Conservation (phyloP, 2,113 vertebrate species). For the Mesoclemmys tuberculata region DNA sequence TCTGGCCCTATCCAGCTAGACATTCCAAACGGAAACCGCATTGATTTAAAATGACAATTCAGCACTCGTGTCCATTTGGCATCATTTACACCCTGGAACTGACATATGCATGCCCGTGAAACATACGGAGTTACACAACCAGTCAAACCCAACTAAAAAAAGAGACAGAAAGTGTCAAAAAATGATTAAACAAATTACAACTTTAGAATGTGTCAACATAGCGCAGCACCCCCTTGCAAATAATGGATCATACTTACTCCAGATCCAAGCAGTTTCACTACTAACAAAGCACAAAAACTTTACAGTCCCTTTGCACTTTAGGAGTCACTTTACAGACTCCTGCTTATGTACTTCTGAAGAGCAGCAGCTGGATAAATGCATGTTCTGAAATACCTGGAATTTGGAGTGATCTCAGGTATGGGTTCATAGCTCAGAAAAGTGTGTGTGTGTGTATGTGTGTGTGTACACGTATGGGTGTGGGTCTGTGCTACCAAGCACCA, state of each 20-base stretch:
- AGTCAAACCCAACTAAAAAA: slow-evolving; percentile 20
- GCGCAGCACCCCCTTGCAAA: neutral
- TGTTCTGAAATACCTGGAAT: fast-evolving
- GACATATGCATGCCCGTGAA: slow-evolving; percentile 45
- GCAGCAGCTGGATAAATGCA: neutral
- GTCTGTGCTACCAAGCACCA: neutral
- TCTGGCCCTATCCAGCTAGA: neutral
- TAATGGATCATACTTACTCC: neutral
- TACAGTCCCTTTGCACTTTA: too few relatives aligned
- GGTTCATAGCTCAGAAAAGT: neutral
- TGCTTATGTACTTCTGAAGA: neutral
- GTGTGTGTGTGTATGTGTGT: neutral
- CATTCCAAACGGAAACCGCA: slow-evolving; percentile 33
- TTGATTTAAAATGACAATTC: slow-evolving; percentile 14
- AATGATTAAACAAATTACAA: neutral
- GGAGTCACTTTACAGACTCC: neutral
- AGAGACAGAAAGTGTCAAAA: slow-evolving; percentile 9
- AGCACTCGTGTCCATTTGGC: neutral
- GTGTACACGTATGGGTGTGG: neutral
- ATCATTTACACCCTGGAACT: slow-evolving; percentile 40
- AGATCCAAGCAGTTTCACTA: neutral
- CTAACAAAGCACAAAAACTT: neutral
- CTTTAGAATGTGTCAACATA: neutral
- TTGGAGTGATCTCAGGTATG: neutral
- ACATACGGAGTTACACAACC: slow-evolving; percentile 47